These are phyloP conservation scores for Ophioninae sp. DNA, from an alignment of 2,888 invertebrate species.

Conservation along the genomic window DNA sequence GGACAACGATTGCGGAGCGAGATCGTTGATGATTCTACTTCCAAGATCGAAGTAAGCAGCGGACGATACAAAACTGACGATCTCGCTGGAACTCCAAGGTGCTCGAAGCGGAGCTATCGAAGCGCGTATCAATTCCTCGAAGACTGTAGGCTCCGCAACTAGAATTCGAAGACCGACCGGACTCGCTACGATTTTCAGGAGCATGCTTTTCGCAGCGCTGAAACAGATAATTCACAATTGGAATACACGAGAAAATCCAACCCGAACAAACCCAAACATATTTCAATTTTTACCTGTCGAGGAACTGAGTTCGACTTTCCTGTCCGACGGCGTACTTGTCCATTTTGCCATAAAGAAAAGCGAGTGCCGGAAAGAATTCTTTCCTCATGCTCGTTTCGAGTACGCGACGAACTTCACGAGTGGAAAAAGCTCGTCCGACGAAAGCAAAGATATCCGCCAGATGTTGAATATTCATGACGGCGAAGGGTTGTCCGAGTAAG, in stretches of 20 bases:
- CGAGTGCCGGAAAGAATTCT: slow-evolving; percentile 74
- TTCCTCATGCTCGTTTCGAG: slow-evolving; percentile 68
- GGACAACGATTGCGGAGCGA: slow-evolving; percentile 76
- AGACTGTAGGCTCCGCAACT: slow-evolving; percentile 70
- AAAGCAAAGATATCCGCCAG: slow-evolving; percentile 71
- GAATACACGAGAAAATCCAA: background rate
- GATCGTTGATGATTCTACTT: slow-evolving; percentile 68
- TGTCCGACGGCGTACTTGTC: slow-evolving; percentile 77
- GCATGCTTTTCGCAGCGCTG: slow-evolving; percentile 74
- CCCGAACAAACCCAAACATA: background rate
- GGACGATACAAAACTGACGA: slow-evolving; percentile 75
- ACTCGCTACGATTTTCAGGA: slow-evolving; percentile 74
- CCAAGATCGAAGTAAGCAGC: slow-evolving; percentile 73
- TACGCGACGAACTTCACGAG: slow-evolving; percentile 71
- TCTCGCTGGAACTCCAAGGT: slow-evolving; percentile 75
- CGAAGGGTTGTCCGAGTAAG: slow-evolving; percentile 75
- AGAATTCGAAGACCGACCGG: slow-evolving; percentile 75
- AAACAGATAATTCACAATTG: slow-evolving; percentile 48
- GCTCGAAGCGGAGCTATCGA: slow-evolving; percentile 75
- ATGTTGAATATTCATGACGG: slow-evolving; percentile 76
- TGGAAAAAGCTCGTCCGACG: slow-evolving; percentile 72
- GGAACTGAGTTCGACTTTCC: slow-evolving; percentile 75
- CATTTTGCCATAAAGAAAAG: slow-evolving; percentile 75
- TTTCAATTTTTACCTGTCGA: slow-evolving; percentile 73
- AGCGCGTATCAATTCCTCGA: slow-evolving; percentile 77